Evolutionary conservation across 2,113 vertebrate genomes (phyloP).

Genomic region (Murina feae): DNA sequence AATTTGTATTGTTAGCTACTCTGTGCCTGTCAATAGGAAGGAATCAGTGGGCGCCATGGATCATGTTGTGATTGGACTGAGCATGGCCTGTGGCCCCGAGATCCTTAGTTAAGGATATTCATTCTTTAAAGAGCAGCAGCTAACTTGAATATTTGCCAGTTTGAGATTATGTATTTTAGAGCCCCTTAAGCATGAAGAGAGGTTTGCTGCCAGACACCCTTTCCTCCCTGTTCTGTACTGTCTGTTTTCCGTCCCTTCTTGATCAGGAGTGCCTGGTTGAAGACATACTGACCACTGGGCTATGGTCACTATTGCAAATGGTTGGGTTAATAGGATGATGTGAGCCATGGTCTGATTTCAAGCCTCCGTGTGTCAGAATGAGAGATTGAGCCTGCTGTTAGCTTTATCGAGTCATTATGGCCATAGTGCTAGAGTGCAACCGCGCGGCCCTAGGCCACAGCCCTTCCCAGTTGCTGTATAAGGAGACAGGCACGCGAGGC

Average conservation of each 20-base stretch:
- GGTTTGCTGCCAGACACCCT: neutral
- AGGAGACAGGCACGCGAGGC: neutral
- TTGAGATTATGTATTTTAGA: neutral
- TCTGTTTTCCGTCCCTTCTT: neutral
- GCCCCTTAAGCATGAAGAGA: neutral
- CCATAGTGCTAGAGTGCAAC: neutral
- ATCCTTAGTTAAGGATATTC: neutral
- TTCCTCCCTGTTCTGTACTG: neutral
- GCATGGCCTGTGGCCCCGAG: neutral
- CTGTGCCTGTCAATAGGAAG: neutral
- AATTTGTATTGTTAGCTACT: neutral
- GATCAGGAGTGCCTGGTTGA: neutral
- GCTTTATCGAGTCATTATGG: neutral
- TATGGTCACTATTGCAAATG: neutral
- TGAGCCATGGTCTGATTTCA: neutral
- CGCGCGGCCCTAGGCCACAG: neutral
- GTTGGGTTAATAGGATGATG: neutral
- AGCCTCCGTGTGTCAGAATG: neutral
- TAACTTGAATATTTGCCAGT: neutral
- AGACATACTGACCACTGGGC: neutral
- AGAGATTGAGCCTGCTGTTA: neutral
- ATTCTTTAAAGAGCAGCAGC: neutral
- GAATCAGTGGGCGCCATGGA: neutral
- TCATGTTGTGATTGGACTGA: neutral
- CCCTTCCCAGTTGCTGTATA: neutral